Percentiles rank a stretch among this genome's conserved stretches.
phyloP scores from a whole-genome alignment of 1,140 invertebrate genomes.

The Sminthurinus signatus region DNA sequence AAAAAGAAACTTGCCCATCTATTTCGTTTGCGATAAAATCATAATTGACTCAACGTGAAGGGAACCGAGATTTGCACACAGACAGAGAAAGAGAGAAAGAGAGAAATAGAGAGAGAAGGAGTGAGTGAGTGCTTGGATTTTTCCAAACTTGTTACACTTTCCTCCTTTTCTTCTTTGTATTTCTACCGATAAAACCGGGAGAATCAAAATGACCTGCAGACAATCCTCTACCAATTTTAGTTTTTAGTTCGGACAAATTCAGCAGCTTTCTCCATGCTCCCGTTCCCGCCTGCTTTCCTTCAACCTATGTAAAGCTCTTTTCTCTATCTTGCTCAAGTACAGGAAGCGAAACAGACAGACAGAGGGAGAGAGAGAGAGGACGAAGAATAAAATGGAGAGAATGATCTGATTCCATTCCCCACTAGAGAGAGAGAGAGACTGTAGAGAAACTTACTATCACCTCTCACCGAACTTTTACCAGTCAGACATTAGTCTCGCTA shows the following conservation, averaged over 20 bases:
- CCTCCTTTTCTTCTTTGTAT: constrained; percentile 12
- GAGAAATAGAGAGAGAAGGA: too few species aligned
- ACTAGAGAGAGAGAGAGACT: too few species aligned
- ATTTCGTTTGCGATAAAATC: constrained; percentile 42
- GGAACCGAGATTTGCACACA: constrained; percentile 43
- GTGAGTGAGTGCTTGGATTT: constrained; percentile 30
- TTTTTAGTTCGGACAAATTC: constrained; percentile 42
- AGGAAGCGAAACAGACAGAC: too few species aligned
- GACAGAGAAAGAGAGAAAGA: too few species aligned
- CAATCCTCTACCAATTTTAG: constrained; percentile 37
- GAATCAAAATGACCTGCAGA: constrained; percentile 42
- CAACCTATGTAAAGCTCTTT: too few species aligned
- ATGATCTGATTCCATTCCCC: too few species aligned
- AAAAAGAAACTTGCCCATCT: constrained; percentile 42
- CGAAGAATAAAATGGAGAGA: too few species aligned
- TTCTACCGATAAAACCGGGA: constrained; percentile 35
- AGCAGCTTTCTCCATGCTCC: constrained; percentile 28
- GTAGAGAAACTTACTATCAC: constrained; percentile 1
- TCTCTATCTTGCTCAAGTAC: too few species aligned
- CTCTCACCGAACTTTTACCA: constrained; percentile 15
- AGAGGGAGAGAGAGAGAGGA: too few species aligned
- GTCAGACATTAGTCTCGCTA: constrained; percentile 25
- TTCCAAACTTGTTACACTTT: constrained; percentile 40
- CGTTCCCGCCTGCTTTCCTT: background rate
- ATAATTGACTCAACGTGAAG: constrained; percentile 43